phyloP scores from a whole-genome alignment of 1,140 invertebrate species.

The Tetramorium alpestre region DNA sequence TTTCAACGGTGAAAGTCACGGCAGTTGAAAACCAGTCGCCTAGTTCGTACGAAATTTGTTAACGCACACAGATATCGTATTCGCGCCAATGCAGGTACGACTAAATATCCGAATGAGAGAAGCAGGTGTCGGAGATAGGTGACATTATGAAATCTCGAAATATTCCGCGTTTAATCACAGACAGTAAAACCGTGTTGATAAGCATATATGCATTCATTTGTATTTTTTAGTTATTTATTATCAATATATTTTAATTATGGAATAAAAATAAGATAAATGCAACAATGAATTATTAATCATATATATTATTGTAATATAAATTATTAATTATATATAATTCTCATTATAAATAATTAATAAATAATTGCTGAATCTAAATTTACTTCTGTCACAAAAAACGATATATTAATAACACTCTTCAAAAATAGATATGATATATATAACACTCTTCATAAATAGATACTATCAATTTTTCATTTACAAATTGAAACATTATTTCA shows the following conservation, averaged over 20 bases:
- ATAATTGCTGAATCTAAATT: background rate
- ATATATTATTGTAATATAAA: no score
- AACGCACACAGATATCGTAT: background rate
- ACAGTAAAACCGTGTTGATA: background rate
- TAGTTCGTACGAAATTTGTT: slow-evolving; percentile 7
- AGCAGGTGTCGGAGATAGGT: background rate
- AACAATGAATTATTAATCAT: background rate
- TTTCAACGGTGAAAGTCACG: background rate
- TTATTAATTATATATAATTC: no score
- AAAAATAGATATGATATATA: background rate
- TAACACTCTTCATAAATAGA: background rate
- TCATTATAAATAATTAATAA: background rate
- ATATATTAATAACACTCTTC: background rate
- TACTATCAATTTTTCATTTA: background rate
- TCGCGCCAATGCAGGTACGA: background rate
- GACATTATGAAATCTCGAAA: slow-evolving; percentile 18
- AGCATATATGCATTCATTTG: background rate
- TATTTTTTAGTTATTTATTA: background rate
- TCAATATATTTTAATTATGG: background rate
- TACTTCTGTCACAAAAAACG: background rate
- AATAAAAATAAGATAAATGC: background rate
- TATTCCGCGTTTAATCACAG: slow-evolving; percentile 8
- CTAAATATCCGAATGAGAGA: slow-evolving; percentile 15
- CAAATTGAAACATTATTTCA: background rate
- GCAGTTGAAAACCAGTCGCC: background rate